Evolutionary conservation across 30 jellyfish, hydroid and myxozoan genomes (phyloP), one percentile per base, ranked within the genome.

Genomic region (Nemopilema nomurai): DNA sequence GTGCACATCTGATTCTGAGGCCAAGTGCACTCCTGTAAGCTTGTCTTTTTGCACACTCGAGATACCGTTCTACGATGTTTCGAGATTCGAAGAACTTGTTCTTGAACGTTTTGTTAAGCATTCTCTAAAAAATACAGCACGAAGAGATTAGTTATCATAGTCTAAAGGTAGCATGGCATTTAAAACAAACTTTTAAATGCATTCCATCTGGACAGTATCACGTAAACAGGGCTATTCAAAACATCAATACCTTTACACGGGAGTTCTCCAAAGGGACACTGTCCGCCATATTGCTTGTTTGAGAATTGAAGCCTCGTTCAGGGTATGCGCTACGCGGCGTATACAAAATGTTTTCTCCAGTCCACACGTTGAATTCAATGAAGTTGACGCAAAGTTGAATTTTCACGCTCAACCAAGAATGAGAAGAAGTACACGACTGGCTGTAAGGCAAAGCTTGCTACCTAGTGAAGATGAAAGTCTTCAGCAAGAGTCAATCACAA

Each of bases 231-330:
- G 7, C 29, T 3, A 63, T 6, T 63, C 16, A 63, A 63, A 6
- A 1, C 18, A 1, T 63, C 0, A 16, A n/a, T 70, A 89, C 97
- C 90, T 89, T 89, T 28, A 89, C 97, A 72, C 97, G 82, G 8
- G 92, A 62, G 28, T 81, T 89, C 25, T 89, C 97, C 32, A 89
- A 69, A 18, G 92, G 82, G 66, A 67, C 89, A 49, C 84, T 80
- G 66, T 71, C 97, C 92, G 87, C 87, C 90, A 65, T 89, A 41
- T 41, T 41, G 57, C 57, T 69, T 0, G 33, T 71, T 71, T 62
- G 53, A 21, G 67, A 23, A 23, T 18, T 52, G 51, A 17, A 25
- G 32, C 79, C 87, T 77, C 87, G 16, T 0, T 24, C n/a, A 23
- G 41, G 18, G 29, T 0, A 16, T 53, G 25, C 25, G 18, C 8